phyloP scores from a whole-genome alignment of 2,888 invertebrate genomes.

The Adelognathus sp. region DNA sequence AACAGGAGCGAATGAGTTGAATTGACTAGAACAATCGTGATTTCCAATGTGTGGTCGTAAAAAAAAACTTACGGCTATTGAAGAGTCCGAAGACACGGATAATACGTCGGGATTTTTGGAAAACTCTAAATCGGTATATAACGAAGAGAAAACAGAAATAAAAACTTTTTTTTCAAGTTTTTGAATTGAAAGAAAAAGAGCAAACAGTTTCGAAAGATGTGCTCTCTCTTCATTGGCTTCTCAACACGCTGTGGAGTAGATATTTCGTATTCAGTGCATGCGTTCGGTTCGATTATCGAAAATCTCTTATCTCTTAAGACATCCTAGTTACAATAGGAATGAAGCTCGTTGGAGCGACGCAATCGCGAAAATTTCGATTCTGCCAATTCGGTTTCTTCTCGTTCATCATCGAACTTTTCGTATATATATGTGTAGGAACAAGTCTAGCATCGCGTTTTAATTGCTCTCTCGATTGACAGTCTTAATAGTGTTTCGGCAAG shows the following conservation, averaged over 20 bases:
- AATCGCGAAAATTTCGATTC: slow-evolving; percentile 25
- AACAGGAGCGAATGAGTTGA: slow-evolving; percentile 18
- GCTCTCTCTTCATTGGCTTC: slow-evolving; percentile 38
- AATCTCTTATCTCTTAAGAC: slow-evolving; percentile 26
- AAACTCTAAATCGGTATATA: slow-evolving; percentile 14
- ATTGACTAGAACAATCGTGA: slow-evolving; percentile 33
- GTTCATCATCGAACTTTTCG: not conserved
- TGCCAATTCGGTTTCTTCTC: not conserved
- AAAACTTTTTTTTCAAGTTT: slow-evolving; percentile 10
- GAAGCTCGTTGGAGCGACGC: not conserved
- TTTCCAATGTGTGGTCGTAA: slow-evolving; percentile 23
- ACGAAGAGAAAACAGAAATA: slow-evolving; percentile 55
- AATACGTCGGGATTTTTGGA: slow-evolving; percentile 40
- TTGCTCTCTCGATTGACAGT: slow-evolving; percentile 25
- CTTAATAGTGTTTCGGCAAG: slow-evolving; percentile 34
- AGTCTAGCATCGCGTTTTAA: not conserved
- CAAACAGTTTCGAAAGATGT: slow-evolving; percentile 17
- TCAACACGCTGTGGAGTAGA: slow-evolving; percentile 17
- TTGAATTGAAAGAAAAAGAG: slow-evolving; percentile 21
- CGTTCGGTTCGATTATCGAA: slow-evolving; percentile 19
- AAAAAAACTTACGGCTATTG: slow-evolving; percentile 44
- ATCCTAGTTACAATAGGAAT: slow-evolving; percentile 19
- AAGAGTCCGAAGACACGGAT: slow-evolving; percentile 35
- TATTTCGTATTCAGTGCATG: slow-evolving; percentile 8
- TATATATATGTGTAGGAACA: not conserved